phyloP scores from a whole-genome alignment of 2,888 invertebrate genomes.

The Sarcophaga subvicina region DNA sequence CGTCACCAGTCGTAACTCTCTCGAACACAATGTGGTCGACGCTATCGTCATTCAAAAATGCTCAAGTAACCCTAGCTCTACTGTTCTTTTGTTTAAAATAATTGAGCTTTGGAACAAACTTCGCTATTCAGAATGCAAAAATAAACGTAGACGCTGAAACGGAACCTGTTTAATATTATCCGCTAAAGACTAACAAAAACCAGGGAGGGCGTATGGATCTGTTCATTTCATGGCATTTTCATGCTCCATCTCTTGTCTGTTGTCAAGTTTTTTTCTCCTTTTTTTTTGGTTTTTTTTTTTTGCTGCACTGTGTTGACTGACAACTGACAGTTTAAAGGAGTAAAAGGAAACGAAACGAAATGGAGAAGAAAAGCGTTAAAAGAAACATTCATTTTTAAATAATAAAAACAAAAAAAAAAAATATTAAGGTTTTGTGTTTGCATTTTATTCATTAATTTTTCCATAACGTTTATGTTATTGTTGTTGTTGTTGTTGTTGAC shows the following conservation, averaged over 20 bases:
- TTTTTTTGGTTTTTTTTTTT: slow-evolving; percentile 11
- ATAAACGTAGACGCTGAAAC: no score
- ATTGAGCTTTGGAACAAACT: no score
- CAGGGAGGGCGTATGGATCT: background rate
- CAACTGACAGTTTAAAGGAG: slow-evolving; percentile 69
- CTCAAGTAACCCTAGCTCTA: no score
- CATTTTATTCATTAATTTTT: slow-evolving; percentile 25
- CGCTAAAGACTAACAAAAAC: background rate
- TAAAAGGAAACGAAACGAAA: background rate
- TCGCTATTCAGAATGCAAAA: no score
- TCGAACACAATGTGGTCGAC: no score
- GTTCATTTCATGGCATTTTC: slow-evolving; percentile 58
- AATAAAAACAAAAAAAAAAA: slow-evolving; percentile 26
- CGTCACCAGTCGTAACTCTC: no score
- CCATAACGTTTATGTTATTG: background rate
- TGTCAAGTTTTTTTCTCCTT: slow-evolving; percentile 18
- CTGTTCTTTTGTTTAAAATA: no score
- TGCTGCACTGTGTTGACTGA: slow-evolving; percentile 67
- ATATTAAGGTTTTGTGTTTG: slow-evolving; percentile 51
- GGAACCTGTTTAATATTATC: no score
- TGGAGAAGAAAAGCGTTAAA: slow-evolving; percentile 58
- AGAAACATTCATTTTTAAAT: slow-evolving; percentile 65
- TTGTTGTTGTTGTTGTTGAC: background rate
- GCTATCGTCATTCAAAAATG: no score
- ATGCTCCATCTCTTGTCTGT: slow-evolving; percentile 54